Evolutionary conservation across 2,113 vertebrate genomes (phyloP), one percentile per base, ranked within the genome.

Genomic region (Odocoileus hemionus): DNA sequence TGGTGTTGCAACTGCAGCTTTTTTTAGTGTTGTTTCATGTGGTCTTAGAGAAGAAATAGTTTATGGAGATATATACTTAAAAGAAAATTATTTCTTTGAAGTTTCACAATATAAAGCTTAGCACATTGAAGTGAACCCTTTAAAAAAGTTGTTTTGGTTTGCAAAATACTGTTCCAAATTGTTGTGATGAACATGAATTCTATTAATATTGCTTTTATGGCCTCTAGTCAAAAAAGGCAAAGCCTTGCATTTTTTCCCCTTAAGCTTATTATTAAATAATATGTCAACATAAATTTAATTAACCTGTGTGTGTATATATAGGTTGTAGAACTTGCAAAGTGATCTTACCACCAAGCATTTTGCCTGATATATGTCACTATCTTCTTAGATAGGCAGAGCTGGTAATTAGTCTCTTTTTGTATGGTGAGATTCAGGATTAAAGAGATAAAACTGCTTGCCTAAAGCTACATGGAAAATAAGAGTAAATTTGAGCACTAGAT

Each of bases 41-140:
- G 33, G 19, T 57, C 78, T 96, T 70, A 92, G 58, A 92, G 57
- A 90, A 39, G 23, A 89, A 95, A 67, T 80, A 21, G n/a, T 76
- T 85, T 97, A 64, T 74, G 33, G 89, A 90, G 67, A 79, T 19
- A 28, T 78, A 86, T 13, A 26, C 89, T 84, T 10, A 92, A 80
- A 45, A 54, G 57, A 39, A 94, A 96, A 88, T 83, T 74, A 83
- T 57, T 93, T 33, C 67, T 94, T 89, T 94, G 54, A 86, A 96
- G 76, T 17, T 9, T 78, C 95, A 45, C 2, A 54, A 23, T 64
- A 61, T 58, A 89, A 39, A 93, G 92, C 45, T 92, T 60, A 92
- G 85, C 70, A 79, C 43, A 82, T 12, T 33, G 33, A 89, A 39
- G 9, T 94, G 86, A 97, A 61, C 16, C 96, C 23, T 91, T 88